These are phyloP conservation scores for Aleiodes testaceus DNA, from an alignment of 2,888 invertebrate genomes.

Conservation along the genomic window DNA sequence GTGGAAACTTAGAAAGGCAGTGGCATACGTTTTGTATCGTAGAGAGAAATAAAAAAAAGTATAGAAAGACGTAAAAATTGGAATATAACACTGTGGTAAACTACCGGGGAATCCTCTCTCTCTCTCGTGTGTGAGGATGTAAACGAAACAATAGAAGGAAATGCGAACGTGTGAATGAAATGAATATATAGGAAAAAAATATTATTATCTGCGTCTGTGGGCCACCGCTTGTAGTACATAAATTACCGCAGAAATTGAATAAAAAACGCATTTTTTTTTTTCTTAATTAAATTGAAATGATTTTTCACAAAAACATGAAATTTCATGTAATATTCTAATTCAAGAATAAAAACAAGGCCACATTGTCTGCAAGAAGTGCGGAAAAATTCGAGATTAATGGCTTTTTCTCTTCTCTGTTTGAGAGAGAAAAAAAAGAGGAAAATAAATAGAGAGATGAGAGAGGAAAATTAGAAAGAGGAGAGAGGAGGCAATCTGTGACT, in stretches of 20 bases:
- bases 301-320: no score
- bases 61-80: conserved; percentile 21
- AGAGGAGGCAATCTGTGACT: conserved; percentile 4
- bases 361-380: conserved; percentile 5
- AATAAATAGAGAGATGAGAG: conserved; percentile 7
- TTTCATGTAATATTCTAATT: background rate
- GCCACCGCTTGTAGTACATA: background rate
- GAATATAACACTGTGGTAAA: conserved; percentile 20
- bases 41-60: background rate
- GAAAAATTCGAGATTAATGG: conserved; percentile 15
- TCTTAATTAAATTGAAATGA: no score
- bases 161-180: conserved; percentile 17
- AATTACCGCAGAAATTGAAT: background rate
- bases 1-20: conserved; percentile 13
- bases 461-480: conserved; percentile 23
- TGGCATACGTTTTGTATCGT: background rate
- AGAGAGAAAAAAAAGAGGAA: background rate
- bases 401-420: background rate
- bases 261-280: background rate
- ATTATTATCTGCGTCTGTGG: background rate
- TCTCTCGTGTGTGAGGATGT: background rate
- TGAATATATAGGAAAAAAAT: background rate
- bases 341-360: conserved; percentile 3
- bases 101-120: conserved; percentile 1
- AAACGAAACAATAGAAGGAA: conserved; percentile 9